Percentiles rank a stretch among this genome's conserved stretches.
These are phyloP conservation scores for Homalodisca vitripennis DNA, from an alignment of 1,140 invertebrate genomes.

Conservation along the genomic window DNA sequence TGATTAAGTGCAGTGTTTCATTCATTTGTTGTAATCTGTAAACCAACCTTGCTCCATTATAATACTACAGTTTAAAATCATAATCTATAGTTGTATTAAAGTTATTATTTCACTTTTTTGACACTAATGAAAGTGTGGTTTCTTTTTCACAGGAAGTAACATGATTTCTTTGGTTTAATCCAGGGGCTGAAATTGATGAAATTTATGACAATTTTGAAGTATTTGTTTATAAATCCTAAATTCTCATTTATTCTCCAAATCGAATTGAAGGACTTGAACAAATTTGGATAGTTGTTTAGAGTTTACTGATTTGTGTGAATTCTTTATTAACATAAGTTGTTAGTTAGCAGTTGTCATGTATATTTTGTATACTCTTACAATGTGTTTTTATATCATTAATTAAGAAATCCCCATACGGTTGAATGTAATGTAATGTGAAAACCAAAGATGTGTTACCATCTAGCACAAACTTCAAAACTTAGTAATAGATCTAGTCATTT, in stretches of 20 bases:
- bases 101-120: too few species aligned
- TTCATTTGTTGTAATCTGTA: neutral
- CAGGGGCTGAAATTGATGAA: too few species aligned
- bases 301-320: neutral
- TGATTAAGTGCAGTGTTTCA: neutral
- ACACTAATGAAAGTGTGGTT: too few species aligned
- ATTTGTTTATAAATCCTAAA: too few species aligned
- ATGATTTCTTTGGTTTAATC: too few species aligned
- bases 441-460: constrained; percentile 22
- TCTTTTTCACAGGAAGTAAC: too few species aligned
- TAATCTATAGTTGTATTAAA: too few species aligned
- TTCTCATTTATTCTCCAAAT: too few species aligned
- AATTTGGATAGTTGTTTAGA: neutral
- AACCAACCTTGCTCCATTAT: too few species aligned
- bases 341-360: neutral
- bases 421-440: neutral
- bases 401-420: neutral
- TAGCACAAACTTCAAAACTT: constrained; percentile 23
- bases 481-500: constrained; percentile 8
- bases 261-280: too few species aligned
- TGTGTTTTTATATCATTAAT: neutral
- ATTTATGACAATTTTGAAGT: too few species aligned
- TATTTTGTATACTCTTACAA: neutral
- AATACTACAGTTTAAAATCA: too few species aligned
- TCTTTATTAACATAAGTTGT: neutral